Base-by-base conservation (phyloP, 2,888 invertebrate species). In the Darwinula stevensoni region DNA sequence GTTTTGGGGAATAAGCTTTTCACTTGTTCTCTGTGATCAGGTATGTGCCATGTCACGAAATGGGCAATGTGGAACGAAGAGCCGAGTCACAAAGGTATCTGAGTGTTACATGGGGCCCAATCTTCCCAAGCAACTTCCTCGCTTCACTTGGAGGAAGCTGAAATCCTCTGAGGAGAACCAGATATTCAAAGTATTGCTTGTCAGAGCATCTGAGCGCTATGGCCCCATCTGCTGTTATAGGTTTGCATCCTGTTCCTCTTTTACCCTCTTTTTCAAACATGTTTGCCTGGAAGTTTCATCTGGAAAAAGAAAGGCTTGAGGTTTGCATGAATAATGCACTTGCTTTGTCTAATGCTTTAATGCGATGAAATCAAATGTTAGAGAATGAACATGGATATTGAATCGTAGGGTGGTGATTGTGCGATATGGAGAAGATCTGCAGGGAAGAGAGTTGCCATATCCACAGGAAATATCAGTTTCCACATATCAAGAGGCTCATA, bases 151-250 rank as follows among this genome's bases (percentile, higher is more conserved):
- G 65, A 54, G 58, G 15, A 64, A 65, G 44, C 54, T 65, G 26
- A 60, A 62, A 36, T 61, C 60, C 26, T 18, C 34, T 9, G 56
- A 63, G 31, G 67, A 65, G 14, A 62, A 62, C 41, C 69, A 67
- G 52, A 58, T 74, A 42, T 68, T 76, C 40, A 70, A 71, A 44
- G 53, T 80, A 40, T 61, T 37, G 16, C 36, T 62, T 40, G 74
- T 74, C 1, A 58, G 70, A 38, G 60, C 80, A 18, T 67, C 74
- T 1, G 76, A 82, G 47, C 56, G 78, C 33, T 78, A 78, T 43
- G 82, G 82, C 1, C 69, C 69, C 1, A 75, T 82, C 41, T 80
- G 78, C 49, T 82, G 78, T 43, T 75, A 74, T 48, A 61, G 61
- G 61, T 60, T 45, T 36, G 9, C 4, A 9, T 14, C 4, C 22